Evolutionary conservation across 2,888 invertebrate genomes (phyloP).

Genomic region (Pammene fasciana): DNA sequence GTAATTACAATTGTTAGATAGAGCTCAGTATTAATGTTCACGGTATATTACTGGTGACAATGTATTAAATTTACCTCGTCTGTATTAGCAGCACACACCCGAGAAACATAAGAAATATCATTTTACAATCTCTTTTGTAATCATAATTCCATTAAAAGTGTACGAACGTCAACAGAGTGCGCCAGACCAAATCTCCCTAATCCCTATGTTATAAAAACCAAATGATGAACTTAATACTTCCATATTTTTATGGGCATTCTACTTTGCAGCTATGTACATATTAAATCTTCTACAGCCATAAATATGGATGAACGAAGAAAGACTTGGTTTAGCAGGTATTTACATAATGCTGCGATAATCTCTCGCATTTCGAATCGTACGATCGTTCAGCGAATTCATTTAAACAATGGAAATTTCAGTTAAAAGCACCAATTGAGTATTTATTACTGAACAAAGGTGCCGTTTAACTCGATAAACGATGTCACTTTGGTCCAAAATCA

Average conservation of each 20-base stretch:
- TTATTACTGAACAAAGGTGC: constrained; percentile 23
- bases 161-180: neutral
- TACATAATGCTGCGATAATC: constrained; percentile 49
- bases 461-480: constrained; percentile 34
- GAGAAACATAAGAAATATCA: too few species aligned
- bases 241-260: neutral
- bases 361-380: constrained; percentile 38
- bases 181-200: neutral
- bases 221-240: constrained; percentile 13
- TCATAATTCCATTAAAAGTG: neutral
- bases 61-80: neutral
- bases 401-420: constrained; percentile 20
- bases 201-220: neutral
- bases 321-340: constrained; percentile 45
- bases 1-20: too few species aligned
- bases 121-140: neutral
- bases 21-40: too few species aligned
- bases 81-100: too few species aligned
- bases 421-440: constrained; percentile 26
- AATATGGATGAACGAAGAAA: constrained; percentile 45
- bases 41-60: too few species aligned
- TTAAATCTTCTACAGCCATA: constrained; percentile 40
- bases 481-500: constrained; percentile 32
- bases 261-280: constrained; percentile 13
- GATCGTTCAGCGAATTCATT: constrained; percentile 28